Base-by-base conservation (phyloP, 2,888 invertebrate genomes). In the Mesorhabditis spiculigera region DNA sequence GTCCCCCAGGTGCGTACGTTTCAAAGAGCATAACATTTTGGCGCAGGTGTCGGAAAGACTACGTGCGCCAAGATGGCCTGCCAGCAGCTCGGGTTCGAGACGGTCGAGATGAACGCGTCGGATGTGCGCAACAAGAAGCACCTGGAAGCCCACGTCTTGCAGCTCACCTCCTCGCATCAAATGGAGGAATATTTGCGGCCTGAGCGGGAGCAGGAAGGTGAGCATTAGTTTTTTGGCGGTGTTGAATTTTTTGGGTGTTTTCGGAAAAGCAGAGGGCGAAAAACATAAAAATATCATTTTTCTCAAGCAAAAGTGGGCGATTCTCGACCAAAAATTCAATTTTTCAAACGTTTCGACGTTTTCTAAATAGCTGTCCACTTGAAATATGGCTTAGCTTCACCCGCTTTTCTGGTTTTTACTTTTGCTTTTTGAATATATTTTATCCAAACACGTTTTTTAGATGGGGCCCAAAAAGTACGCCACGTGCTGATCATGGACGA, bases 401-500 rank as follows among this genome's bases (percentile, higher is more conserved):
- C 28, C 28, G 28, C 28, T 28, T 28, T 28, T 28, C 28, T 28
- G 28, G 28, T 28, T 28, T 28, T 28, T 28, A 28, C 28, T 28
- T 28, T 28, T 28, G 28, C 13, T 3, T 58, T 13, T 13, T 58
- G 13, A 13, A 58, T 58, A 13, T 58, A 58, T 58, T 58, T 58
- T 58, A 13, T 58, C 58, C n/a, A 13, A 58, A 13, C n/a, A 10
- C 43, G 42, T 43, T 43, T 6, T 42, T n/a, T 70, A 72, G 61
- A 72, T 65, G 44, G n/a, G 58, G 65, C n/a, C 16, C 5, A 43
- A 5, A 73, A 74, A 50, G 91, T 90, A 78, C 93, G 93, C 82
- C 94, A 94, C 85, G 94, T 94, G 13, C 88, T 99, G 5, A 90
- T 99, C n/a, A 99, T 99, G 98, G 98, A 99, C 85, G 98, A 99